phyloP scores from a whole-genome alignment of 2,888 invertebrate species.

The Stenodema calcarata region DNA sequence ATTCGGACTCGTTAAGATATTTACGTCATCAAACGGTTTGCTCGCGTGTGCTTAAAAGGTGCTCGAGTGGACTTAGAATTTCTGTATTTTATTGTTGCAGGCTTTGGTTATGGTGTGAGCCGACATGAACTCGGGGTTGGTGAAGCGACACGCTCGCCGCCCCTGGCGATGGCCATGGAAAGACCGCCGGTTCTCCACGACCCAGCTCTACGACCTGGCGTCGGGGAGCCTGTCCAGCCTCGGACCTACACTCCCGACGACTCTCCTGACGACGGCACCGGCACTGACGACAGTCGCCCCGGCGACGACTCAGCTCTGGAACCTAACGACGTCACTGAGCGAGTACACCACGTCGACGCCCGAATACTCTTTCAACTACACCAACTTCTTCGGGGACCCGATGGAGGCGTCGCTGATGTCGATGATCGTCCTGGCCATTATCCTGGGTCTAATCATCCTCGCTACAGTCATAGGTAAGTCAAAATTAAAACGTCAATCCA shows the following conservation, averaged over 20 bases:
- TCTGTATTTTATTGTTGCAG: constrained; percentile 7
- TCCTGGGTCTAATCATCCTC: constrained; percentile 49
- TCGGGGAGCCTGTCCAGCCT: constrained; percentile 23
- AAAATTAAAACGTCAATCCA: no score
- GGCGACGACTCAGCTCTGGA: constrained; percentile 38
- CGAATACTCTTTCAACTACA: constrained; percentile 39
- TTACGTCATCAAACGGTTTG: no score
- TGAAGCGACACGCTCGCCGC: constrained; percentile 48
- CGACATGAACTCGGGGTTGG: constrained; percentile 37
- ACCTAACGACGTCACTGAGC: constrained; percentile 8
- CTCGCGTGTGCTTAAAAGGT: no score
- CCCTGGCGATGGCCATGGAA: constrained; percentile 49
- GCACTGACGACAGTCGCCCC: constrained; percentile 37
- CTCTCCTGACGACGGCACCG: constrained; percentile 25
- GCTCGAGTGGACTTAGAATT: no score
- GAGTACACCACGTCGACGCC: neutral
- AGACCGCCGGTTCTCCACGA: constrained; percentile 39
- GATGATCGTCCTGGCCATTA: constrained; percentile 32
- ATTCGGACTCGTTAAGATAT: no score
- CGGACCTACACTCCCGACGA: constrained; percentile 22
- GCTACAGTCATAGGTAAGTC: constrained; percentile 51
- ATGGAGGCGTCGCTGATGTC: constrained; percentile 29
- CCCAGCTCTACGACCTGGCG: constrained; percentile 41
- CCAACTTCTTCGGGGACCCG: constrained; percentile 36
- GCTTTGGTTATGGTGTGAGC: constrained; percentile 36